Evolutionary conservation across 2,113 vertebrate species (phyloP).

Genomic region (Megalops atlanticus): DNA sequence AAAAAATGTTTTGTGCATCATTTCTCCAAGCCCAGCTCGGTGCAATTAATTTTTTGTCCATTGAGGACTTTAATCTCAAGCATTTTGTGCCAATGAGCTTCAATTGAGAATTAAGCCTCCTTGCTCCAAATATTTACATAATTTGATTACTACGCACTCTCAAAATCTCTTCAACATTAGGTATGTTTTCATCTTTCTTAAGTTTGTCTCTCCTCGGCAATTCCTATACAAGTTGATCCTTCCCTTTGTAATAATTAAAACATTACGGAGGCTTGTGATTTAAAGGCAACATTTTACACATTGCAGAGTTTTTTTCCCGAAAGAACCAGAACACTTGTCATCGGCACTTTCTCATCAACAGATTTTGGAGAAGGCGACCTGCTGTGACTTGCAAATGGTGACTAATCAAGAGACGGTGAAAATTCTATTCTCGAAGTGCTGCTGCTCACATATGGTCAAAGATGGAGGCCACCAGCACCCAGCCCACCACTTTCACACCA

Average conservation of each 20-base stretch:
- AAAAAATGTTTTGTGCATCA: background rate
- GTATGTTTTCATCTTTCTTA: background rate
- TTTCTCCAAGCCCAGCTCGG: background rate
- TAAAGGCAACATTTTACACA: background rate
- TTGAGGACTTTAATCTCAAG: conserved; percentile 13
- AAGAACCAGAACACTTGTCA: background rate
- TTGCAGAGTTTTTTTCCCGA: background rate
- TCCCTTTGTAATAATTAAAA: conserved; percentile 7
- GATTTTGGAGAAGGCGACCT: background rate
- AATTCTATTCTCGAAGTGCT: background rate
- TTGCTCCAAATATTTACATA: background rate
- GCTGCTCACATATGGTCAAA: background rate
- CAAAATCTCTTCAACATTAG: conserved; percentile 19
- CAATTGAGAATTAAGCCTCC: conserved; percentile 20
- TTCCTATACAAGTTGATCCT: conserved; percentile 20
- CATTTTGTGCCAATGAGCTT: conserved; percentile 21
- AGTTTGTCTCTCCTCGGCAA: background rate
- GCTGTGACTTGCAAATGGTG: background rate
- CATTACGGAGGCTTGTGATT: background rate
- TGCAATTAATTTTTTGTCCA: conserved; percentile 1
- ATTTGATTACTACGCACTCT: conserved; percentile 19
- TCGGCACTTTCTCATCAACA: background rate
- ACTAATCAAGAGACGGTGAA: background rate
- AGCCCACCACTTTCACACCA: background rate
- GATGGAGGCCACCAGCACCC: background rate